phyloP scores from a whole-genome alignment of 2,888 invertebrate species.

The Andrena haemorrhoa region DNA sequence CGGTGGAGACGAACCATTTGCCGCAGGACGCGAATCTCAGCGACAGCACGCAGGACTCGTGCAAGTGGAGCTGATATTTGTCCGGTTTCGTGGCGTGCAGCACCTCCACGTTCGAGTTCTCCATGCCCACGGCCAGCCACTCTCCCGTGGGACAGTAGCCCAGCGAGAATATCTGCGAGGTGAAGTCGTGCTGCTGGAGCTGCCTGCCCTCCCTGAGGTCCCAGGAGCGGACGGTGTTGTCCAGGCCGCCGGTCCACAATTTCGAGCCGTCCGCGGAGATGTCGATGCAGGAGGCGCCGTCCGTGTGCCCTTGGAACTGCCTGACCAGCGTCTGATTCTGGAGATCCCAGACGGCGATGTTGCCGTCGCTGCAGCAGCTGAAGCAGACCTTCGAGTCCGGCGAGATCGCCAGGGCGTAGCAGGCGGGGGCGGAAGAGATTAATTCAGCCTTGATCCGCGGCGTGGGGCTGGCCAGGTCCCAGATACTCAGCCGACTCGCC shows the following conservation, averaged over 20 bases:
- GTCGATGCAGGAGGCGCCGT: slow-evolving; percentile 98
- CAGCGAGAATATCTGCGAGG: slow-evolving; percentile 96
- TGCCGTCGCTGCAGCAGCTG: slow-evolving; percentile 98
- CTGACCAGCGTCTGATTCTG: slow-evolving; percentile 96
- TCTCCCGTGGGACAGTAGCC: slow-evolving; percentile 98
- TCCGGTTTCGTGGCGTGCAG: slow-evolving; percentile 95
- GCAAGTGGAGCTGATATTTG: slow-evolving; percentile 97
- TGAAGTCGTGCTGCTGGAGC: slow-evolving; percentile 96
- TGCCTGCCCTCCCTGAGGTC: slow-evolving; percentile 96
- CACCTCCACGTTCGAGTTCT: slow-evolving; percentile 97
- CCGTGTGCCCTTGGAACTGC: slow-evolving; percentile 96
- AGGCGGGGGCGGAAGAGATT: slow-evolving; percentile 97
- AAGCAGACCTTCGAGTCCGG: slow-evolving; percentile 98
- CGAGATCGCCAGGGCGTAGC: slow-evolving; percentile 98
- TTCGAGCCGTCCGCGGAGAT: slow-evolving; percentile 96
- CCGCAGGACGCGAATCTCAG: slow-evolving; percentile 96
- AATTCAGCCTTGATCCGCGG: slow-evolving; percentile 96
- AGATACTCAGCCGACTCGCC: slow-evolving; percentile 96
- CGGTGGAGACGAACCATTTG: slow-evolving; percentile 98
- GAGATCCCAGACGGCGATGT: slow-evolving; percentile 98
- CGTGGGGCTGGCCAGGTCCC: slow-evolving; percentile 96
- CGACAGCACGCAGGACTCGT: slow-evolving; percentile 98
- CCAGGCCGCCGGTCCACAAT: slow-evolving; percentile 97
- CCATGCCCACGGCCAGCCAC: slow-evolving; percentile 98
- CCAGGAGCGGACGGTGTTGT: slow-evolving; percentile 97